These are phyloP conservation scores for Drosophila quadrilineata DNA, from an alignment of 1,140 invertebrate genomes.

Conservation along the genomic window DNA sequence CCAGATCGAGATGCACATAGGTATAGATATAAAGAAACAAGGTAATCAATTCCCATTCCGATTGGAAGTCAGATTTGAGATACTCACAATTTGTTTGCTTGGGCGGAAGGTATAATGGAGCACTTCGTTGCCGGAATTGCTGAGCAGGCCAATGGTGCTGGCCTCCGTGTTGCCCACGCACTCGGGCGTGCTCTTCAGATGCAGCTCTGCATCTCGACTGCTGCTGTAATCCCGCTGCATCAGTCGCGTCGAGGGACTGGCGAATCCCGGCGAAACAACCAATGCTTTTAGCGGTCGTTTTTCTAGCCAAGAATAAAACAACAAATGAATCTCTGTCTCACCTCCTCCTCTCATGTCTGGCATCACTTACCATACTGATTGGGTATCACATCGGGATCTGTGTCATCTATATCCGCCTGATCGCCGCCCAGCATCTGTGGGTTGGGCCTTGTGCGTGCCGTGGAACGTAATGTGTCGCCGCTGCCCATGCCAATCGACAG, in stretches of 20 bases:
- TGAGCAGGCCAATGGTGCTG: conserved; percentile 58
- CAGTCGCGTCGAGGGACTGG: conserved; percentile 72
- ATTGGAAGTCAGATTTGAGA: neutral
- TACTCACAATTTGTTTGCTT: conserved; percentile 81
- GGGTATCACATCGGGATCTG: conserved; percentile 91
- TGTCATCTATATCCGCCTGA: conserved; percentile 84
- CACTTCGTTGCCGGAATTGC: conserved; percentile 74
- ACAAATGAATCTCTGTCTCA: neutral
- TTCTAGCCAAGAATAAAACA: conserved; percentile 39
- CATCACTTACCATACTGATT: conserved; percentile 90
- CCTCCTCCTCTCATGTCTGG: too few relatives aligned
- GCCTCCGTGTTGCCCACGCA: conserved; percentile 25
- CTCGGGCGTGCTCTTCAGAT: conserved; percentile 40
- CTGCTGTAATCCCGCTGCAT: conserved; percentile 71
- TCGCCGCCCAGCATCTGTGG: conserved; percentile 81
- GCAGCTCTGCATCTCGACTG: conserved; percentile 57
- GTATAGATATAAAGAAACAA: conserved; percentile 16
- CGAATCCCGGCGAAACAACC: conserved; percentile 68
- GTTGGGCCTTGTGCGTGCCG: conserved; percentile 59
- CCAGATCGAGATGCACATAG: neutral
- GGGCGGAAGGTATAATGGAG: conserved; percentile 81
- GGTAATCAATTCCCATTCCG: conserved; percentile 17
- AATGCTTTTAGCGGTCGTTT: conserved; percentile 78
- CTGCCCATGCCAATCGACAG: too few relatives aligned
- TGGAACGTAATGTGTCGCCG: conserved; percentile 67